Evolutionary conservation across 2,888 invertebrate species (phyloP).

Genomic region (Eretmocerus hayati): DNA sequence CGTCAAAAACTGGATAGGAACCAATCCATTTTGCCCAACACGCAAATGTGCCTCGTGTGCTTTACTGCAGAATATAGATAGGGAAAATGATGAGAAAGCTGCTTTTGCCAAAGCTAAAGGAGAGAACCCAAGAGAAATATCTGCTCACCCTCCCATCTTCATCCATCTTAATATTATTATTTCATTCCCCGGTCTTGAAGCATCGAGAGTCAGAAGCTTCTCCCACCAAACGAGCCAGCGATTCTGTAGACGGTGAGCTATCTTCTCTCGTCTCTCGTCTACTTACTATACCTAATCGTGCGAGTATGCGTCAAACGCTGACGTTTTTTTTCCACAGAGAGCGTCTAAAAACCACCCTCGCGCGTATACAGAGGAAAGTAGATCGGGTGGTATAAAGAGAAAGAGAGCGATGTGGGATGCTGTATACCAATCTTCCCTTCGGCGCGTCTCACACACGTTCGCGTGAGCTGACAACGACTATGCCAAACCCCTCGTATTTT

Average conservation of each 20-base stretch:
- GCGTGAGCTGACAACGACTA: no score
- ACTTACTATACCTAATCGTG: conserved; percentile 26
- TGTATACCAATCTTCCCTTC: no score
- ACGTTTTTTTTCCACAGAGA: conserved; percentile 4
- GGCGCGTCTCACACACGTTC: no score
- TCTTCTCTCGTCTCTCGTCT: no score
- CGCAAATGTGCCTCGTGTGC: neutral
- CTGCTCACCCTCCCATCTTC: conserved; percentile 19
- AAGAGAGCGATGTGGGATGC: no score
- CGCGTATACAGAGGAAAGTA: neutral
- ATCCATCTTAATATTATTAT: conserved; percentile 47
- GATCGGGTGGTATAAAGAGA: no score
- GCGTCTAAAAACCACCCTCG: neutral
- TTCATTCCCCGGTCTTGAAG: conserved; percentile 40
- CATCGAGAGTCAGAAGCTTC: conserved; percentile 14
- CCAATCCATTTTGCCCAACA: conserved; percentile 18
- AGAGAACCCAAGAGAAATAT: neutral
- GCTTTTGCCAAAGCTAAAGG: no score
- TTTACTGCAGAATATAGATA: no score
- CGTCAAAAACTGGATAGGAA: conserved; percentile 15
- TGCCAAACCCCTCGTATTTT: neutral
- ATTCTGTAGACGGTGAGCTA: no score
- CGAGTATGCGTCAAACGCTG: conserved; percentile 24
- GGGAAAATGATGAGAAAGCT: conserved; percentile 21
- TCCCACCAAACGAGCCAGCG: no score